These are phyloP conservation scores for Rhodinocichla rosea DNA, from an alignment of 2,113 vertebrate genomes.

Conservation along the genomic window DNA sequence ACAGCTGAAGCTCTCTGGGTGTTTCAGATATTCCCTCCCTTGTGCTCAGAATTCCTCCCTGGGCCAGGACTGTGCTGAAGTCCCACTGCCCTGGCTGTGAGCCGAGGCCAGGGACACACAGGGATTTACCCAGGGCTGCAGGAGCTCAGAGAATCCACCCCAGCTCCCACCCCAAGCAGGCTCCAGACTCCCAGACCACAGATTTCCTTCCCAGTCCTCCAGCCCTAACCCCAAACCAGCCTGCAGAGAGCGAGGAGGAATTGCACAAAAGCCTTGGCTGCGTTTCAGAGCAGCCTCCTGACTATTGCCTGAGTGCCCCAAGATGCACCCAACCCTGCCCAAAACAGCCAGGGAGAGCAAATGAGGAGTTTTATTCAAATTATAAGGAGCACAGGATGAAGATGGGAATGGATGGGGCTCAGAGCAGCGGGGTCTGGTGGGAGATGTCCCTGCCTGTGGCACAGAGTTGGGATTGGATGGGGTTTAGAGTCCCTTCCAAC, in stretches of 20 bases:
- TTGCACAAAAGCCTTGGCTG: not conserved
- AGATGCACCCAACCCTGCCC: not conserved
- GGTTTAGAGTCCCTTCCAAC: not conserved
- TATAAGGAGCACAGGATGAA: not conserved
- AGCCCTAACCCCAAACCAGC: not conserved
- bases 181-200: not conserved
- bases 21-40: not conserved
- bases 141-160: not conserved
- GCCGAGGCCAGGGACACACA: rapidly evolving
- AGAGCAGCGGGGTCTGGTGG: rapidly evolving
- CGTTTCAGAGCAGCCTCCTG: not conserved
- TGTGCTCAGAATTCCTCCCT: not conserved
- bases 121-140: not conserved
- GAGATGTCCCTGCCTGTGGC: not conserved
- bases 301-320: not conserved
- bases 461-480: rapidly evolving
- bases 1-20: not conserved
- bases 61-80: not conserved
- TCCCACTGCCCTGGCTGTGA: rapidly evolving
- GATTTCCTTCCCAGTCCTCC: not conserved
- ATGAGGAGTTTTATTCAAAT: not conserved
- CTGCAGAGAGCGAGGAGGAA: not conserved
- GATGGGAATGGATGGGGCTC: not conserved
- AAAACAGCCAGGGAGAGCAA: not conserved
- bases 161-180: not conserved